Evolutionary conservation across 2,797 vertebrate genomes (phyloP).

Genomic region (Mormyrus hasselquistii): DNA sequence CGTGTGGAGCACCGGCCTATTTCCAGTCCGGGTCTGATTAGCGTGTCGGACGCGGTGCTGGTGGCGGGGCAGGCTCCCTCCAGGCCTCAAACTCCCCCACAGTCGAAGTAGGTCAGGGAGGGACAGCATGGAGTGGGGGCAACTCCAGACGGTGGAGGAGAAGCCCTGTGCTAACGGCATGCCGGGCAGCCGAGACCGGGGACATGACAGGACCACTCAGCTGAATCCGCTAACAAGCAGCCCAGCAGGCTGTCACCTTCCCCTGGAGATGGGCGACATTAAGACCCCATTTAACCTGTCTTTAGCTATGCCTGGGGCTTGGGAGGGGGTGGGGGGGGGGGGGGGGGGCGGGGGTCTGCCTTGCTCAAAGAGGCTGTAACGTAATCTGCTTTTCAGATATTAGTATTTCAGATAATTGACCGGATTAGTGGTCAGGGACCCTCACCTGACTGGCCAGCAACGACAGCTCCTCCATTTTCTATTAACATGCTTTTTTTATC

Average conservation of each 20-base stretch:
- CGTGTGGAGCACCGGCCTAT: background rate
- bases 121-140: constrained; percentile 29
- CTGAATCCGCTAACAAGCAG: constrained; percentile 57
- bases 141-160: constrained; percentile 28
- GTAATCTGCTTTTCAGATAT: background rate
- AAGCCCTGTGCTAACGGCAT: constrained; percentile 35
- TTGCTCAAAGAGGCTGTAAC: background rate
- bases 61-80: constrained; percentile 47
- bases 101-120: constrained; percentile 50
- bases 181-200: constrained; percentile 58
- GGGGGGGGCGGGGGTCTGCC: no score
- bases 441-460: background rate
- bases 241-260: constrained; percentile 47
- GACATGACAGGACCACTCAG: constrained; percentile 42
- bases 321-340: constrained; percentile 6
- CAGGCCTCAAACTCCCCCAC: constrained; percentile 48
- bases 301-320: constrained; percentile 47
- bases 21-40: constrained; percentile 36
- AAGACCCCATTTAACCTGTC: constrained; percentile 57
- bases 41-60: constrained; percentile 43
- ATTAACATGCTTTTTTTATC: background rate
- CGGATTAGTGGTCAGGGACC: background rate
- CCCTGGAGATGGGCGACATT: constrained; percentile 51
- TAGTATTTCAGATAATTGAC: background rate
- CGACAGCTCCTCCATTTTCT: background rate